Evolutionary conservation across 2,888 invertebrate species (phyloP).

Genomic region (Eupeodes latifasciatus): DNA sequence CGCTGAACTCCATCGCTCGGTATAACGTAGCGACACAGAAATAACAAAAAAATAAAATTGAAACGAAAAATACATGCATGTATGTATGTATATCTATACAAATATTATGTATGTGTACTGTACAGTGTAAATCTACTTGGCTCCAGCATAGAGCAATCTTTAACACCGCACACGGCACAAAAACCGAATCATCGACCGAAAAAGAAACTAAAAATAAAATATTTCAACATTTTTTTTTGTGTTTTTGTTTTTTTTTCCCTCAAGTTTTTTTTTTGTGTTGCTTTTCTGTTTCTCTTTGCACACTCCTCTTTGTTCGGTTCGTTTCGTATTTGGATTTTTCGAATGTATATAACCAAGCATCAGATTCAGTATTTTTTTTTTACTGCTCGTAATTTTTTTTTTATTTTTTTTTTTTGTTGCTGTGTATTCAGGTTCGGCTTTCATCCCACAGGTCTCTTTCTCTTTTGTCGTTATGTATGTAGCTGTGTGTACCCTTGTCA

Average conservation of each 20-base stretch:
- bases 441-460: constrained; percentile 76
- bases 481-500: constrained; percentile 45
- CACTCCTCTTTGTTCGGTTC: constrained; percentile 73
- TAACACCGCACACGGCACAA: constrained; percentile 75
- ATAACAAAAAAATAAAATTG: constrained; percentile 30
- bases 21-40: constrained; percentile 63
- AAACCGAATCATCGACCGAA: constrained; percentile 76
- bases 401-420: constrained; percentile 42
- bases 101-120: constrained; percentile 18
- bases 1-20: constrained; percentile 54
- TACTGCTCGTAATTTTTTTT: constrained; percentile 56
- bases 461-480: constrained; percentile 62
- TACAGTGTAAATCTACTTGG: constrained; percentile 63
- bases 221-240: constrained; percentile 72
- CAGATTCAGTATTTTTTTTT: constrained; percentile 67
- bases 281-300: constrained; percentile 71
- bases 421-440: constrained; percentile 75
- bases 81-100: not conserved
- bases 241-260: constrained; percentile 62
- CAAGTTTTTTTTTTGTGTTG: constrained; percentile 52
- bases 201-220: constrained; percentile 76
- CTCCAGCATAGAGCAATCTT: constrained; percentile 70
- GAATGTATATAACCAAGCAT: constrained; percentile 70
- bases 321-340: constrained; percentile 70
- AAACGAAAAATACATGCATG: constrained; percentile 21